Evolutionary conservation across 1,140 invertebrate genomes (phyloP).

Genomic region (Sesamia nonagrioides): DNA sequence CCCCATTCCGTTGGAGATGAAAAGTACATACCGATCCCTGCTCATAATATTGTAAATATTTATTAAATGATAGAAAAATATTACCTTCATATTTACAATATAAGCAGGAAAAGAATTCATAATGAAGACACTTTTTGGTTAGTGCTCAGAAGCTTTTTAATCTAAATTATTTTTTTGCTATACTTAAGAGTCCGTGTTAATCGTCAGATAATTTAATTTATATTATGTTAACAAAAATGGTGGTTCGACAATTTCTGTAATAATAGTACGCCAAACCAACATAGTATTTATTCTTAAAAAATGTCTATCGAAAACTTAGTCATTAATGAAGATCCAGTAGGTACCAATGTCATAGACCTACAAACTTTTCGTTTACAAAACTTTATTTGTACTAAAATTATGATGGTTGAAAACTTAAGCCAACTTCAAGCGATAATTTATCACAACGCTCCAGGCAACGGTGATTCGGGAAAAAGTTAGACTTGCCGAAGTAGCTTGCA

Average conservation of each 20-base stretch:
- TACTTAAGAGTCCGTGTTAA: too few species aligned
- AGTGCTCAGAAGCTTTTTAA: too few species aligned
- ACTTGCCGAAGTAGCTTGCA: constrained; percentile 63
- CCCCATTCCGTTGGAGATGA: not conserved
- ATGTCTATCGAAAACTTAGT: too few species aligned
- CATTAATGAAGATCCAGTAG: not conserved
- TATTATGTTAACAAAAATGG: too few species aligned
- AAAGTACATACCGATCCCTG: not conserved
- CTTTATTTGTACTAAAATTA: constrained; percentile 49
- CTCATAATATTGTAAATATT: not conserved
- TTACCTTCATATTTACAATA: too few species aligned
- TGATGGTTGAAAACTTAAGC: constrained; percentile 44
- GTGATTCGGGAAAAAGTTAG: constrained; percentile 78
- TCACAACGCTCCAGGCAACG: constrained; percentile 60
- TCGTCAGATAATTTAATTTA: too few species aligned
- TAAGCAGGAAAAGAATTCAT: too few species aligned
- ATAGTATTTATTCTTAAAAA: too few species aligned
- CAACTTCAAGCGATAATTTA: constrained; percentile 65
- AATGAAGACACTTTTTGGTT: too few species aligned
- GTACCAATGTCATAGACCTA: constrained; percentile 15
- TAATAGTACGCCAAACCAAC: too few species aligned
- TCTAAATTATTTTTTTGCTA: too few species aligned
- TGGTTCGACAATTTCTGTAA: too few species aligned
- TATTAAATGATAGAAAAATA: not conserved
- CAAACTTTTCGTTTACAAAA: constrained; percentile 31